Evolutionary conservation across 2,113 vertebrate genomes (phyloP).

Genomic region (Arenaria interpres): DNA sequence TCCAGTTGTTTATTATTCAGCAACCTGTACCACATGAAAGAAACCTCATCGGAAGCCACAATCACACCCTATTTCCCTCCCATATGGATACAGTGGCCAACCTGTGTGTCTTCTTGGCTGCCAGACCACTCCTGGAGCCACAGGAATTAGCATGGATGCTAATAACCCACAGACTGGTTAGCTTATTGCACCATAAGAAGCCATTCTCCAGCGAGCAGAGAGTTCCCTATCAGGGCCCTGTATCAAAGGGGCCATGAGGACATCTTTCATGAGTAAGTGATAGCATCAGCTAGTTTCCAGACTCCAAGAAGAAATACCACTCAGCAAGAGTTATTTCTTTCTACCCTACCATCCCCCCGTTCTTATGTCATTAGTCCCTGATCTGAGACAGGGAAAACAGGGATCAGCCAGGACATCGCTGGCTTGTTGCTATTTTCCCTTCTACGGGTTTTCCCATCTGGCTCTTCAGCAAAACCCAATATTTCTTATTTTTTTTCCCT

Average conservation of each 20-base stretch:
- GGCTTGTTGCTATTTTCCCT: background rate
- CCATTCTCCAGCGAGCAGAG: background rate
- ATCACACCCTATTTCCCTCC: background rate
- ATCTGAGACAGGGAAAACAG: background rate
- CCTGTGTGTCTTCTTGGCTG: background rate
- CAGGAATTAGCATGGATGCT: background rate
- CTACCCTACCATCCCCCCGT: accelerated
- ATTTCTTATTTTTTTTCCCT: background rate
- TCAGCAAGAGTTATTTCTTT: background rate
- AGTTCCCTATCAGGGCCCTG: too few relatives aligned
- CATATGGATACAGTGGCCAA: background rate
- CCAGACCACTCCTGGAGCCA: background rate
- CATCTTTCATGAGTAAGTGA: background rate
- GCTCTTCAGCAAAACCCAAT: background rate
- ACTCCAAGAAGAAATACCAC: background rate
- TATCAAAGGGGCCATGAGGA: background rate
- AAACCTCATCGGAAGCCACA: background rate
- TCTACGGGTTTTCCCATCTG: background rate
- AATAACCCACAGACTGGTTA: accelerated
- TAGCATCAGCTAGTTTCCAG: background rate
- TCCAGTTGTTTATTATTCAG: background rate
- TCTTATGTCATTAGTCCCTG: background rate
- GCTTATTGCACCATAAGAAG: background rate
- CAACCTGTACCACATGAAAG: background rate
- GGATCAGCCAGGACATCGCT: background rate